A percentile compares a stretch with the other conserved stretches of the same genome.
These are phyloP conservation scores for Camponotus fellah DNA, from an alignment of 2,888 invertebrate genomes.

Conservation along the genomic window DNA sequence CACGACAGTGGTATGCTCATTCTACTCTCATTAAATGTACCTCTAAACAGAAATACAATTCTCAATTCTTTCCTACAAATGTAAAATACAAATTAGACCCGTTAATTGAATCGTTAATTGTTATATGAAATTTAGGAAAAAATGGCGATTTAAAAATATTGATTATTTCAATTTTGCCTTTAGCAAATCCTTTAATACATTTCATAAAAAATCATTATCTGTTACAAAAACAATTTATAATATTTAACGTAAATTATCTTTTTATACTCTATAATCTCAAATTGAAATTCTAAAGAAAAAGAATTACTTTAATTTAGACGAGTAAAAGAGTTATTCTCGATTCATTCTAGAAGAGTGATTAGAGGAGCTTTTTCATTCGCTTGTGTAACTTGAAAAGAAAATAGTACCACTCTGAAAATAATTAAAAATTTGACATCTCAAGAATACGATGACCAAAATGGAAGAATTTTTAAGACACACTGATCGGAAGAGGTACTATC, in stretches of 20 bases:
- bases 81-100: neutral
- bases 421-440: neutral
- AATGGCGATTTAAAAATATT: neutral
- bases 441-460: neutral
- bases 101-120: neutral
- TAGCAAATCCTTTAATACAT: neutral
- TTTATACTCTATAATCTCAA: neutral
- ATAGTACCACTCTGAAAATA: neutral
- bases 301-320: conserved; percentile 7
- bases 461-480: conserved; percentile 14
- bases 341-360: neutral
- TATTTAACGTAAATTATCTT: conserved; percentile 7
- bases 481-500: conserved; percentile 6
- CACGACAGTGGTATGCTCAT: neutral
- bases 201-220: neutral
- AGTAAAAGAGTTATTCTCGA: neutral
- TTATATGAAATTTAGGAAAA: neutral
- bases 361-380: neutral
- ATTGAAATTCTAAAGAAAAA: neutral
- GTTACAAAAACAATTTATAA: neutral
- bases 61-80: neutral
- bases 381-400: neutral
- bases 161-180: neutral
- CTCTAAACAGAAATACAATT: neutral
- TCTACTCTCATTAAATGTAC: neutral